These are phyloP conservation scores for Chirona hameri DNA, from an alignment of 2,888 invertebrate genomes.

Conservation along the genomic window DNA sequence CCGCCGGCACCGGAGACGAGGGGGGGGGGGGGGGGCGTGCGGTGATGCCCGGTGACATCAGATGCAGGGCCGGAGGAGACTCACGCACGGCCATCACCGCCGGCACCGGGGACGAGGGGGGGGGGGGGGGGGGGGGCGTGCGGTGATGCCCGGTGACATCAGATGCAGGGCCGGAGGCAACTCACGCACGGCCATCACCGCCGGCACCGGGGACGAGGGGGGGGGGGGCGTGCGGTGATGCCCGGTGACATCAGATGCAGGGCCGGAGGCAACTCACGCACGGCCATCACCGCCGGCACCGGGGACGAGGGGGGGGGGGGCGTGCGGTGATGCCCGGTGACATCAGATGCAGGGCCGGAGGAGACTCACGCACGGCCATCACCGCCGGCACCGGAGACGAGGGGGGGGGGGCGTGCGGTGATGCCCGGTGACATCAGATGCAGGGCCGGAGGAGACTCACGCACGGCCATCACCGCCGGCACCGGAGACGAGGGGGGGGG, in stretches of 20 bases:
- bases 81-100: neutral
- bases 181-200: neutral
- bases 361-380: neutral
- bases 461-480: neutral
- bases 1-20: too few species aligned
- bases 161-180: neutral
- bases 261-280: neutral
- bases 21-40: neutral
- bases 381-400: too few species aligned
- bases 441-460: neutral
- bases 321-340: neutral
- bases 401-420: neutral
- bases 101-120: too few species aligned
- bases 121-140: neutral
- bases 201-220: too few species aligned
- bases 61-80: neutral
- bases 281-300: neutral
- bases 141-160: neutral
- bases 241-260: neutral
- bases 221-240: neutral
- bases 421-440: neutral
- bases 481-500: neutral
- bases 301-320: neutral
- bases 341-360: neutral
- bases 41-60: neutral